phyloP scores from a whole-genome alignment of 2,888 invertebrate genomes.

The Tachystola acroxantha region DNA sequence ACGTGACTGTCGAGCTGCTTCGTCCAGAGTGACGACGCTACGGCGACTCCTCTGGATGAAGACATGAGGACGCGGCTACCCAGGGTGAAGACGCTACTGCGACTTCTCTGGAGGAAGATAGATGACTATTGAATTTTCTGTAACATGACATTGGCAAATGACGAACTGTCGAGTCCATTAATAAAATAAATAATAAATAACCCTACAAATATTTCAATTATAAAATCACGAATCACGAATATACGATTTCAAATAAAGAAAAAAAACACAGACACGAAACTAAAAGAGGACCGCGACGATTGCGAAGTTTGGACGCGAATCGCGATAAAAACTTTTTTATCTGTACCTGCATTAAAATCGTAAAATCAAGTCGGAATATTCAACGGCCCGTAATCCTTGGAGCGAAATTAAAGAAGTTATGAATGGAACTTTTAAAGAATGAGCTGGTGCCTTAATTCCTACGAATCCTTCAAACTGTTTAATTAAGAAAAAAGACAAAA shows the following conservation, averaged over 20 bases:
- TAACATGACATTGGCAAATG: too few species aligned
- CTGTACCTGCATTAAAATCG: constrained; percentile 5
- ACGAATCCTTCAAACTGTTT: constrained; percentile 13
- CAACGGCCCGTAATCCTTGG: constrained; percentile 12
- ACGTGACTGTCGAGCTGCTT: too few species aligned
- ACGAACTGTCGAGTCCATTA: too few species aligned
- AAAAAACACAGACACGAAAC: not conserved
- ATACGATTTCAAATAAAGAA: not conserved
- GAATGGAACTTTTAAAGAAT: constrained; percentile 9
- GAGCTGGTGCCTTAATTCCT: constrained; percentile 1
- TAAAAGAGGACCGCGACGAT: constrained; percentile 1
- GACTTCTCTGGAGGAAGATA: too few species aligned
- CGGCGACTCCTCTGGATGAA: too few species aligned
- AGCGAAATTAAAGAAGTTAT: constrained; percentile 20
- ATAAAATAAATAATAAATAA: too few species aligned
- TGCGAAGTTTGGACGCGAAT: constrained; percentile 3
- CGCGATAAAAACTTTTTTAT: constrained; percentile 7
- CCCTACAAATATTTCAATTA: not conserved
- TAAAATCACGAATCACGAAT: too few species aligned
- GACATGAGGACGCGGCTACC: too few species aligned
- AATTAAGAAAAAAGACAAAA: constrained; percentile 17
- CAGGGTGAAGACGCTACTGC: too few species aligned
- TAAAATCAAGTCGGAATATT: constrained; percentile 12
- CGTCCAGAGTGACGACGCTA: too few species aligned
- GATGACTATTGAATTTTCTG: too few species aligned